Evolutionary conservation across 2,797 vertebrate genomes (phyloP), one percentile per base, ranked within the genome.

Genomic region (Eidolon dupreanum): DNA sequence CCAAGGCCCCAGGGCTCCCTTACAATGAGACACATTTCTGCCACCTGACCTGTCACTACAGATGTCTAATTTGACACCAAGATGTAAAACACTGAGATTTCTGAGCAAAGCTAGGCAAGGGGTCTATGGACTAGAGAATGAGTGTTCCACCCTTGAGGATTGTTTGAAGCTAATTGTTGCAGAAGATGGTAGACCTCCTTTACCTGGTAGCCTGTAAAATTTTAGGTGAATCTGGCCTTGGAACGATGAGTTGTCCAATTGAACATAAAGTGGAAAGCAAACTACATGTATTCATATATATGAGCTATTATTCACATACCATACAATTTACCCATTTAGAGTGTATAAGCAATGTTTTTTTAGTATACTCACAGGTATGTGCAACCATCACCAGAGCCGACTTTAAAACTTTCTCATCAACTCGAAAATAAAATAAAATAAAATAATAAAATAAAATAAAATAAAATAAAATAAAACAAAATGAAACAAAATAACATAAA

Each of bases 321-420:
- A 33, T 88, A 71, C 31, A 77, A 61, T 53, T 38, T 33, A 88
- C 61, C 19, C 16, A 70, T 31, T 85, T 84, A 71, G 66, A 70
- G 28, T 65, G 1, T 53, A 68, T 9, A 57, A 55, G 49, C 17
- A 79, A 4, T 38, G 19, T 26, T 71, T 71, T 71, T 82, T 93
- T 41, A 61, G n/a, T 68, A 70, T 78, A 75, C 33, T 94, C 65
- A 65, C 20, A 51, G 10, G 73, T 74, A 55, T 13, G 6, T 46
- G 6, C 55, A 78, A 49, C 12, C 31, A 38, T 88, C 20, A 57
- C 43, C 19, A 41, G 3, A 59, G 55, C 63, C 43, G 66, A 93
- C 63, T 96, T 93, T 83, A 79, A 28, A 38, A 79, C 57, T 90
- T 90, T 81, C 26, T 71, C 31, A 55, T 83, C 57, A 90, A 73